A percentile compares a stretch with the other conserved stretches of the same genome.
phyloP scores from a whole-genome alignment of 23 tunicate species.

The Corella eumyota region DNA sequence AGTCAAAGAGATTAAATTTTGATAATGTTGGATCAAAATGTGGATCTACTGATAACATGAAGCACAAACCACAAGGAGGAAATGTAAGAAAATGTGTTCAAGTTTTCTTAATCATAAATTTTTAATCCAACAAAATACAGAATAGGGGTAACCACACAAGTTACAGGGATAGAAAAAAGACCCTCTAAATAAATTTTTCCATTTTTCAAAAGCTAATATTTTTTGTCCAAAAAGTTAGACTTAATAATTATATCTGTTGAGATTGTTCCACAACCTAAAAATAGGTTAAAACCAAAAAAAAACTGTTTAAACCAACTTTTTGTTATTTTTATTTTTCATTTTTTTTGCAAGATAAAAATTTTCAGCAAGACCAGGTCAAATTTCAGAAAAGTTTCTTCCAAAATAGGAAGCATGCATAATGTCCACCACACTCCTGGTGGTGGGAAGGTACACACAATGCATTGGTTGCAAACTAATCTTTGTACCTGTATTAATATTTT shows the following conservation, averaged over 20 bases:
- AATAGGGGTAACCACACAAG: not conserved
- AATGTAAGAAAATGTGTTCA: slow-evolving; percentile 3
- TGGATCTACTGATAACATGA: slow-evolving; percentile 28
- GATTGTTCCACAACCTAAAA: too few relatives aligned
- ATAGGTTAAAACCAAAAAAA: too few relatives aligned
- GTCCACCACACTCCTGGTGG: slow-evolving; percentile 63
- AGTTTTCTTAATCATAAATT: not conserved
- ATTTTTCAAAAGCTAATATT: too few relatives aligned
- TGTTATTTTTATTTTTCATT: too few relatives aligned
- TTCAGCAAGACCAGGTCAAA: slow-evolving; percentile 39
- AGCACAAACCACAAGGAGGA: slow-evolving; percentile 29
- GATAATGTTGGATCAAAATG: slow-evolving; percentile 23
- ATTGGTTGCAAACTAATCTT: not conserved
- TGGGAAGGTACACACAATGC: slow-evolving; percentile 43
- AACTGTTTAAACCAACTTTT: too few relatives aligned
- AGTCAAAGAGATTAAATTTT: slow-evolving; percentile 18
- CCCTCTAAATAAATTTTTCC: too few relatives aligned
- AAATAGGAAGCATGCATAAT: slow-evolving; percentile 58
- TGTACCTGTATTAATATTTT: too few relatives aligned
- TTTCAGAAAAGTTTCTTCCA: slow-evolving; percentile 50
- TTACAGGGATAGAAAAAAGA: not conserved
- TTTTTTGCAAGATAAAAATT: slow-evolving; percentile 67
- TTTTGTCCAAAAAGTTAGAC: too few relatives aligned
- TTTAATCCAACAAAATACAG: not conserved
- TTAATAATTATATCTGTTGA: too few relatives aligned